phyloP scores from a whole-genome alignment of 2,797 vertebrate genomes.

The Parauchenoglanis punctatus region DNA sequence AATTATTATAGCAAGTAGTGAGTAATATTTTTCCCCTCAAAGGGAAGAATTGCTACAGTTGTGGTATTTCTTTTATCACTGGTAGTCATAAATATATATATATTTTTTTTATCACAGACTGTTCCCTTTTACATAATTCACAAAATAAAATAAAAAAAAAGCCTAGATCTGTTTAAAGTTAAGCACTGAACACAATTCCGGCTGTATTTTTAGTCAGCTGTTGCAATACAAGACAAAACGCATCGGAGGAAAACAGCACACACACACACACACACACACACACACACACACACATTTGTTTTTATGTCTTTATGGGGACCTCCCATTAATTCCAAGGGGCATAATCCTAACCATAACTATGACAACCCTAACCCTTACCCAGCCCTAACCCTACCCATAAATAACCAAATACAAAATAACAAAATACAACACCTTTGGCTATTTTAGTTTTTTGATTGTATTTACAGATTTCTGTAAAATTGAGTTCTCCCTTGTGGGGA shows the following conservation, averaged over 20 bases:
- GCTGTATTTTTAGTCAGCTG: neutral
- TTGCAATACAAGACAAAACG: conserved; percentile 7
- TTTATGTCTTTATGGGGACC: no score
- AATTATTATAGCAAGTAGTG: neutral
- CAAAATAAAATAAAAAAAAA: neutral
- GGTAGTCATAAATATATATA: neutral
- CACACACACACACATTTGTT: neutral
- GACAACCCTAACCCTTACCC: no score
- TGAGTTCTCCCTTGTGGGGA: no score
- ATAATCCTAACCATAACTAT: no score
- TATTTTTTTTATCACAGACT: neutral
- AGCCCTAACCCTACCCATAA: no score
- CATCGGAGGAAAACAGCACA: neutral
- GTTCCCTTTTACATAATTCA: neutral
- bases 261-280: neutral
- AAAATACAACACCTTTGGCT: no score
- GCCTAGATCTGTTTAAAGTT: neutral
- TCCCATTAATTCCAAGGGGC: no score
- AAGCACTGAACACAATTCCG: neutral
- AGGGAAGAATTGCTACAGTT: neutral
- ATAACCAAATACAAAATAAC: no score
- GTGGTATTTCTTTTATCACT: neutral
- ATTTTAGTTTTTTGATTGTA: no score
- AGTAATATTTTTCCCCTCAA: neutral
- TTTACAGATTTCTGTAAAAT: no score